Percentiles rank a stretch among this genome's conserved stretches.
Conservation (phyloP, 2,113 vertebrate genomes). For the Pica pica region DNA sequence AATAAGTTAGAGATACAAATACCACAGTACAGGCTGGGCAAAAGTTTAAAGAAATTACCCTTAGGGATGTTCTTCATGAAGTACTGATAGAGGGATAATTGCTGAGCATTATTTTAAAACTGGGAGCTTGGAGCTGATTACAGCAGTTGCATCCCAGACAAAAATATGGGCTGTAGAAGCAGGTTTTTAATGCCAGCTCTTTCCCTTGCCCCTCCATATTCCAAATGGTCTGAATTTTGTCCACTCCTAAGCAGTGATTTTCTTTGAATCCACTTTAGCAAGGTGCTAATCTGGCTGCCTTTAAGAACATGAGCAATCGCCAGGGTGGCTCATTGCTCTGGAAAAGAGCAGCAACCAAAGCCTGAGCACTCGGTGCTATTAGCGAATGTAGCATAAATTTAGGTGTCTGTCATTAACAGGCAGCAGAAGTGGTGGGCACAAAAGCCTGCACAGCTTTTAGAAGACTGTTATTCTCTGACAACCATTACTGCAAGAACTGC, state of each 20-base stretch:
- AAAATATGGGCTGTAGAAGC: not conserved
- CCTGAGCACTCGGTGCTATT: not conserved
- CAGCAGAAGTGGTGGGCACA: not conserved
- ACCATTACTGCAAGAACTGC: not conserved
- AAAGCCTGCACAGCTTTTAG: not conserved
- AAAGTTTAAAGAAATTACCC: not conserved
- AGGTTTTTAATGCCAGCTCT: not conserved
- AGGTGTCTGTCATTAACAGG: constrained; percentile 52
- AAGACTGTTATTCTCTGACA: not conserved
- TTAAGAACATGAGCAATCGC: not conserved
- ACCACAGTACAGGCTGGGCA: not conserved
- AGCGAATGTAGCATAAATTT: not conserved
- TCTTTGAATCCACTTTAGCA: not conserved
- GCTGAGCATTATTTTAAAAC: not conserved
- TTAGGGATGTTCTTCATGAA: not conserved
- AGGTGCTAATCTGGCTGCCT: not conserved
- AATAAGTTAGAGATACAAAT: not conserved
- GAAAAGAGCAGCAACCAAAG: not conserved
- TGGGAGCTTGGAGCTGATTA: not conserved
- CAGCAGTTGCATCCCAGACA: not conserved
- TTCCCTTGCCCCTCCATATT: not conserved
- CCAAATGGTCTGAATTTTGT: not conserved
- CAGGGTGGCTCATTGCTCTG: not conserved
- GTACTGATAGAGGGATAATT: not conserved
- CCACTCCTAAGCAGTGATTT: not conserved